Evolutionary conservation across 2,888 invertebrate genomes (phyloP).

Genomic region (Andrena haemorrhoa): DNA sequence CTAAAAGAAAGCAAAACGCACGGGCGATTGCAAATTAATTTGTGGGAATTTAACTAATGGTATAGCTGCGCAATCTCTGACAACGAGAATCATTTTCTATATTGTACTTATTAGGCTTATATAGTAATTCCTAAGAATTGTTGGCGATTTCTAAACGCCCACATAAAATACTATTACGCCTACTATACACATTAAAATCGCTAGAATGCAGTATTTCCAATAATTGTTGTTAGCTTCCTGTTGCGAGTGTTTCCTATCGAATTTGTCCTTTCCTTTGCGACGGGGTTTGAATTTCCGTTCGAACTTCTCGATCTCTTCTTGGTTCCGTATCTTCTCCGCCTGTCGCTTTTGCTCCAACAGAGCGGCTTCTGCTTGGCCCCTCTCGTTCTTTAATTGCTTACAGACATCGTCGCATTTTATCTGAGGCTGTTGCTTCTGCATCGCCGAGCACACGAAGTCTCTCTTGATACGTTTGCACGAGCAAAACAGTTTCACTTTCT

Average conservation of each 20-base stretch:
- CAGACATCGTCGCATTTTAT: slow-evolving; percentile 90
- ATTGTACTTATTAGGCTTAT: not conserved
- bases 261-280: slow-evolving; percentile 77
- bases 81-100: not conserved
- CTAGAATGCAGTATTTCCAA: slow-evolving; percentile 41
- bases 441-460: slow-evolving; percentile 86
- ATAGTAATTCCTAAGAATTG: not conserved
- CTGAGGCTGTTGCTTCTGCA: slow-evolving; percentile 83
- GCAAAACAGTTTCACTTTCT: slow-evolving; percentile 92
- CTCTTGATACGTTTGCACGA: slow-evolving; percentile 91
- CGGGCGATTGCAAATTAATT: not conserved
- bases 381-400: slow-evolving; percentile 86
- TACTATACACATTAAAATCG: slow-evolving; percentile 41
- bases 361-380: slow-evolving; percentile 86
- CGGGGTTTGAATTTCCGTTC: slow-evolving; percentile 89
- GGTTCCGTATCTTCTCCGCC: slow-evolving; percentile 89
- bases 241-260: slow-evolving; percentile 43
- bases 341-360: slow-evolving; percentile 87
- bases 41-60: not conserved
- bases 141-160: not conserved
- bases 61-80: not conserved
- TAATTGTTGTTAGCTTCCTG: slow-evolving; percentile 10
- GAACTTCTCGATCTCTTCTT: slow-evolving; percentile 90
- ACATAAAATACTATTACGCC: slow-evolving; percentile 43
- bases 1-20: not conserved